Percentiles rank a stretch among this genome's conserved stretches.
Conservation (phyloP, 1,140 invertebrate genomes). For the Drosophila ogumai region DNA sequence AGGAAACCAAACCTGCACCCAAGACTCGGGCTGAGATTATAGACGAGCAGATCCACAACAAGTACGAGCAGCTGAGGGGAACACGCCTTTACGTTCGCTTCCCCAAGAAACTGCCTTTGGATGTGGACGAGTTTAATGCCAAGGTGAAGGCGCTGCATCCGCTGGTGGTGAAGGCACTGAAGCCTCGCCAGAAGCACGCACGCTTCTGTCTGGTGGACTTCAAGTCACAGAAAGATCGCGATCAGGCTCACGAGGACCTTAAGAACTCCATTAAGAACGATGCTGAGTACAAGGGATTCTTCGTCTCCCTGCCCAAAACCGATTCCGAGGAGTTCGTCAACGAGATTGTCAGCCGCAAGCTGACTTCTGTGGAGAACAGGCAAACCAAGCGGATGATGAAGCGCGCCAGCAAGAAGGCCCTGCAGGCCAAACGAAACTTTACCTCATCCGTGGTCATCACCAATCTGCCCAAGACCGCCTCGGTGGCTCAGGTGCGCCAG, state of each 20-base stretch:
- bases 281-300: constrained; percentile 44
- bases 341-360: constrained; percentile 67
- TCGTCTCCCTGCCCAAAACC: constrained; percentile 70
- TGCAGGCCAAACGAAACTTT: constrained; percentile 49
- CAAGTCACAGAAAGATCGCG: constrained; percentile 58
- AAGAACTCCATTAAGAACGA: constrained; percentile 47
- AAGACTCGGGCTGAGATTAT: constrained; percentile 48
- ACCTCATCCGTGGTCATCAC: constrained; percentile 73
- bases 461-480: constrained; percentile 72
- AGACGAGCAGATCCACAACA: constrained; percentile 59
- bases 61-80: constrained; percentile 69
- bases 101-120: constrained; percentile 67
- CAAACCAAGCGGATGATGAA: constrained; percentile 65
- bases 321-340: constrained; percentile 73
- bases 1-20: constrained; percentile 10
- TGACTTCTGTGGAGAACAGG: constrained; percentile 67
- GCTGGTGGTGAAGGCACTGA: constrained; percentile 59
- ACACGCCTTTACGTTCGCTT: constrained; percentile 75
- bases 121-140: constrained; percentile 61
- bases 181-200: constrained; percentile 76
- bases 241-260: constrained; percentile 55
- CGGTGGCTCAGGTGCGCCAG: constrained; percentile 61
- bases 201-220: constrained; percentile 79
- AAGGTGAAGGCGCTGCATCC: constrained; percentile 60
- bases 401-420: constrained; percentile 56